These are phyloP conservation scores for Scyliorhinus canicula DNA, from an alignment of 2,797 vertebrate genomes.

Conservation along the genomic window DNA sequence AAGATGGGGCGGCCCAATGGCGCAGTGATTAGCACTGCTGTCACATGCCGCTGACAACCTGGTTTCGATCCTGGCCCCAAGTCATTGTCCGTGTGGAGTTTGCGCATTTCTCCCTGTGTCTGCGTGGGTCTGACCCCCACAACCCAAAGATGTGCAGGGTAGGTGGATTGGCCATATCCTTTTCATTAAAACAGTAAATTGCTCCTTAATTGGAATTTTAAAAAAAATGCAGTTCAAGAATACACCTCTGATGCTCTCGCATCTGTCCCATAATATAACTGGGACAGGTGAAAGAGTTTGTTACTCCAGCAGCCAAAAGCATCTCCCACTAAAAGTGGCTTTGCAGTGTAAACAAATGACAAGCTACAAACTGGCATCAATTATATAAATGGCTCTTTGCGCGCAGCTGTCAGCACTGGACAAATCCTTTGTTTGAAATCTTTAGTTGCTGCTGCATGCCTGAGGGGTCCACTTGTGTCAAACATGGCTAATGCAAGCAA, in stretches of 20 bases:
- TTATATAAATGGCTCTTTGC: not conserved
- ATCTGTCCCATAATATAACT: not conserved
- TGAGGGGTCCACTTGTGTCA: not conserved
- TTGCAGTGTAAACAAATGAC: not conserved
- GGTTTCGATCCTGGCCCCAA: no score
- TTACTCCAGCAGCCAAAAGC: not conserved
- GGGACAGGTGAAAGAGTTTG: not conserved
- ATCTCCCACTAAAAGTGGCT: not conserved
- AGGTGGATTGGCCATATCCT: no score
- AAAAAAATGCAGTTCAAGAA: not conserved
- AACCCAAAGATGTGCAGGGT: no score
- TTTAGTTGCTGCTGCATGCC: not conserved
- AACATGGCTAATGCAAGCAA: not conserved
- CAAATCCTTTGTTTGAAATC: not conserved
- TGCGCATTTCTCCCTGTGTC: no score
- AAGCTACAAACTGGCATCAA: not conserved
- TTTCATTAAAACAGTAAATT: no score
- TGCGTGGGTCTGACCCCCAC: no score
- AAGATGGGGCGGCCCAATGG: no score
- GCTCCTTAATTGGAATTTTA: no score
- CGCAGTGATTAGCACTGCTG: no score
- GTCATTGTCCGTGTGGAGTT: no score
- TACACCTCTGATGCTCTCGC: not conserved
- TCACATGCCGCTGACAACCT: no score
- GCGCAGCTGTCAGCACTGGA: no score